phyloP scores from a whole-genome alignment of 2,888 invertebrate genomes.

The Blastobasis adustella region DNA sequence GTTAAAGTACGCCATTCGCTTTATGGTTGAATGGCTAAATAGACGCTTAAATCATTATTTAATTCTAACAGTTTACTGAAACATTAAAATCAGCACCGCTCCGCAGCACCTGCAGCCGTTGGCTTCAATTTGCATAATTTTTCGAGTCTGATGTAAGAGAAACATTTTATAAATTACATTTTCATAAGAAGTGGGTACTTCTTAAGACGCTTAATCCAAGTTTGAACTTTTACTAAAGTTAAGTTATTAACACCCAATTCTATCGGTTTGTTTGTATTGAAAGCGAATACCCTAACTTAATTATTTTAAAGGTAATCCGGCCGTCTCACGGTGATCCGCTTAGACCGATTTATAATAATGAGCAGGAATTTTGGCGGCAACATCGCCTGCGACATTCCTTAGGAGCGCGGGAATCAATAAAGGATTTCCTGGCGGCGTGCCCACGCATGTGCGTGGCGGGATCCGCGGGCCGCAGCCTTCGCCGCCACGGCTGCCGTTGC shows the following conservation, averaged over 20 bases:
- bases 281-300: conserved; percentile 21
- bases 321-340: conserved; percentile 47
- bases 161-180: no score
- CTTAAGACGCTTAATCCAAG: no score
- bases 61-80: no score
- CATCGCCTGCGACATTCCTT: conserved; percentile 69
- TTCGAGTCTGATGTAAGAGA: no score
- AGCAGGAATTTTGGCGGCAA: conserved; percentile 59
- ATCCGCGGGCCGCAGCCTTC: conserved; percentile 14
- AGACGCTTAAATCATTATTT: no score
- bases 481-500: conserved; percentile 24
- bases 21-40: no score
- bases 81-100: no score
- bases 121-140: no score
- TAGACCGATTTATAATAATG: conserved; percentile 53
- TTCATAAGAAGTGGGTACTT: no score
- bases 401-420: conserved; percentile 74
- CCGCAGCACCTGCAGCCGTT: no score
- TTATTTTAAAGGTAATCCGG: conserved; percentile 37
- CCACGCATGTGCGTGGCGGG: conserved; percentile 71
- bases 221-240: no score
- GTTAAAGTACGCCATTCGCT: no score
- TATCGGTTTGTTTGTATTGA: conserved; percentile 1
- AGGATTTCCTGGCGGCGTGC: conserved; percentile 73
- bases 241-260: background rate